These are phyloP conservation scores for Hoplodrina blanda DNA, from an alignment of 2,888 invertebrate species.

Conservation along the genomic window DNA sequence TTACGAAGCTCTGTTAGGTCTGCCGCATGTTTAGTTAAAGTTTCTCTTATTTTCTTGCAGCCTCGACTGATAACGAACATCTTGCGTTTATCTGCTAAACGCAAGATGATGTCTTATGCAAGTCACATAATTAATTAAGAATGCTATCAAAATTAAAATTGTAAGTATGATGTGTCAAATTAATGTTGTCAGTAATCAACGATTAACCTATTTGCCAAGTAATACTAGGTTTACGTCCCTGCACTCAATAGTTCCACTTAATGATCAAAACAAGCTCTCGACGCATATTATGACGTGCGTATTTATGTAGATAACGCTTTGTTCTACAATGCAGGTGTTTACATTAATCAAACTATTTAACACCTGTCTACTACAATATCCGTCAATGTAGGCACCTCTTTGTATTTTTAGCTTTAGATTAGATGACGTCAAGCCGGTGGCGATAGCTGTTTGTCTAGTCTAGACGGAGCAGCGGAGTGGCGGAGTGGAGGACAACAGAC, in stretches of 20 bases:
- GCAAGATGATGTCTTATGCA: no score
- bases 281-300: conserved; percentile 4
- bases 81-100: neutral
- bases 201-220: conserved; percentile 25
- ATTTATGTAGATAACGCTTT: neutral
- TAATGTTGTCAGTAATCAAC: conserved; percentile 12
- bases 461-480: conserved; percentile 73
- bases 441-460: conserved; percentile 81
- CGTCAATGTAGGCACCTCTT: conserved; percentile 30
- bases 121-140: neutral
- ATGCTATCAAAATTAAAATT: neutral
- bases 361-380: conserved; percentile 33
- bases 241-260: conserved; percentile 19
- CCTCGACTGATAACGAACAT: conserved; percentile 10
- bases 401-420: conserved; percentile 59
- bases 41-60: neutral
- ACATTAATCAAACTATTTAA: conserved; percentile 5
- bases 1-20: conserved; percentile 10
- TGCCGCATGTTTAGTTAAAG: neutral
- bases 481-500: conserved; percentile 79
- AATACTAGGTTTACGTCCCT: conserved; percentile 26
- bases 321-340: conserved; percentile 12
- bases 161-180: conserved; percentile 5
- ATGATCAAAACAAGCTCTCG: conserved; percentile 16
- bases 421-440: conserved; percentile 64